phyloP scores from a whole-genome alignment of 2,888 invertebrate genomes.

The Drosophila birchii region DNA sequence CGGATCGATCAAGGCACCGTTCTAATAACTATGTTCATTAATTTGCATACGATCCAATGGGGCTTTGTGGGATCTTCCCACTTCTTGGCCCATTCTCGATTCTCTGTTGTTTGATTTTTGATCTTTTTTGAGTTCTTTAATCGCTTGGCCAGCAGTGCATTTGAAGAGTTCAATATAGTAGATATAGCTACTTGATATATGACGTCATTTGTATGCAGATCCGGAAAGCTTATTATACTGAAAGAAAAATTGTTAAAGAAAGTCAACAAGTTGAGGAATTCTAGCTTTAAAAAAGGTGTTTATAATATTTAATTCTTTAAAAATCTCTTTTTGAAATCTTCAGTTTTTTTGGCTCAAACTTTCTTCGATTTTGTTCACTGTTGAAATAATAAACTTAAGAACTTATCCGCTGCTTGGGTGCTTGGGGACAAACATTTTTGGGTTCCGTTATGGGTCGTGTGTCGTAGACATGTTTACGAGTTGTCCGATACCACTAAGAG shows the following conservation, averaged over 20 bases:
- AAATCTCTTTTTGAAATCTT: not conserved
- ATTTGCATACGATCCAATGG: slow-evolving; percentile 30
- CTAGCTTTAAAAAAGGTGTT: too few relatives aligned
- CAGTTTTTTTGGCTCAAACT: not conserved
- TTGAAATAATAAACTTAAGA: slow-evolving; percentile 15
- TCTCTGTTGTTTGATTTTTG: slow-evolving; percentile 1
- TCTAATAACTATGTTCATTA: slow-evolving; percentile 37
- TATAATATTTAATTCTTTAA: too few relatives aligned
- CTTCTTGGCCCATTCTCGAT: slow-evolving; percentile 1
- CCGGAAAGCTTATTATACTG: not conserved
- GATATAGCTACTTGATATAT: slow-evolving; percentile 46
- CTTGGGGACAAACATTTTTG: slow-evolving; percentile 20
- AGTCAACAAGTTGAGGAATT: too few relatives aligned
- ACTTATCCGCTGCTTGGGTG: slow-evolving; percentile 13
- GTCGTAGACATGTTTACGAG: slow-evolving; percentile 32
- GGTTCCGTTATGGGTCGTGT: slow-evolving; percentile 40
- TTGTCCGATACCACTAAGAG: slow-evolving; percentile 10
- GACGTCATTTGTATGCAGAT: slow-evolving; percentile 58
- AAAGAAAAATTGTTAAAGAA: not conserved
- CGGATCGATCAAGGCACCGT: slow-evolving; percentile 33
- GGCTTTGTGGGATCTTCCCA: slow-evolving; percentile 22
- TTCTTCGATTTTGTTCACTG: slow-evolving; percentile 4
- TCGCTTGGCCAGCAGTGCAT: slow-evolving; percentile 26
- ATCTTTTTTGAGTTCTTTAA: slow-evolving; percentile 12
- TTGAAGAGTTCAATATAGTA: slow-evolving; percentile 58